Conservation (phyloP, 2,797 vertebrate species). For the Myripristis jacobus region DNA sequence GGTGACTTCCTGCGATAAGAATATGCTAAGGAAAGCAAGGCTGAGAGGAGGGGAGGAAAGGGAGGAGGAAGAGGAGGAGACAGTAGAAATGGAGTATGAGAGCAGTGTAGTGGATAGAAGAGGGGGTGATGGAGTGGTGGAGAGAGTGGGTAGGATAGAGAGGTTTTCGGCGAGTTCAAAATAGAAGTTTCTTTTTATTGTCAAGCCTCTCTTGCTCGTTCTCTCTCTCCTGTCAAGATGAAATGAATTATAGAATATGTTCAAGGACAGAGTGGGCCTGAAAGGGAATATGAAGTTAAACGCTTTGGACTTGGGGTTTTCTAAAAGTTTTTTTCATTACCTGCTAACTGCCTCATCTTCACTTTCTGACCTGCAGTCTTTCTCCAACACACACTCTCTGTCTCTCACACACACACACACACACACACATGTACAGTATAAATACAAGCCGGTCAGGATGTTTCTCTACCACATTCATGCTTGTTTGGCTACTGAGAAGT, state of each 20-base stretch:
- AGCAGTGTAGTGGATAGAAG: neutral
- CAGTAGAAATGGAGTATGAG: neutral
- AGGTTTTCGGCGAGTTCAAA: conserved; percentile 25
- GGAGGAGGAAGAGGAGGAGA: neutral
- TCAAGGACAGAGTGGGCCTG: conserved; percentile 14
- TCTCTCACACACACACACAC: neutral
- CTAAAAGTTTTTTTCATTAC: neutral
- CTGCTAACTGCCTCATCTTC: neutral
- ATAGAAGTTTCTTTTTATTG: conserved; percentile 26
- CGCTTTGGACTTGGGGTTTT: conserved; percentile 14
- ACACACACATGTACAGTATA: too few relatives aligned
- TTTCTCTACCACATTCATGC: conserved; percentile 34
- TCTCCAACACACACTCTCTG: neutral
- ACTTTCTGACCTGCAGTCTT: neutral
- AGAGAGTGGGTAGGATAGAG: conserved; percentile 7
- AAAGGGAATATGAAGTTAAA: neutral
- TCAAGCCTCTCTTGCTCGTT: conserved; percentile 11
- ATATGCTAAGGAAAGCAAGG: conserved; percentile 31
- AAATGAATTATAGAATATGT: conserved; percentile 59
- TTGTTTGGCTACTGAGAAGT: neutral
- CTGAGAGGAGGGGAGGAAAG: conserved; percentile 24
- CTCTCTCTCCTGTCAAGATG: conserved; percentile 28
- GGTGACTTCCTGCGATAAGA: conserved; percentile 49
- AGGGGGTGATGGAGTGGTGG: conserved; percentile 1
- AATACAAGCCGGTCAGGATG: neutral